Evolutionary conservation across 2,888 invertebrate species (phyloP).

Genomic region (Drosophila koepferae): DNA sequence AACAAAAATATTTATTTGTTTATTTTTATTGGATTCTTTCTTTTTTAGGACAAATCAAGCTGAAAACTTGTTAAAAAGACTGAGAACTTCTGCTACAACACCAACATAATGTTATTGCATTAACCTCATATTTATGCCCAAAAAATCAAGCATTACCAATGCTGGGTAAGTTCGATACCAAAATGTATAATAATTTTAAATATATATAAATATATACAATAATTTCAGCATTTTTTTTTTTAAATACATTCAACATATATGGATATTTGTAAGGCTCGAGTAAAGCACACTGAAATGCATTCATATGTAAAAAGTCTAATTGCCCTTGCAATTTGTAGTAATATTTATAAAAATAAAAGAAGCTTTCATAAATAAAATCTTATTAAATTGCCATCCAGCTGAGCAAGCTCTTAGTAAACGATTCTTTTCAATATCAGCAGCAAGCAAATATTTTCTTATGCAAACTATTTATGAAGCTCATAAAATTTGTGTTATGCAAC

Average conservation of each 20-base stretch:
- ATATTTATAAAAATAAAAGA: neutral
- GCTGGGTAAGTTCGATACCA: too few relatives aligned
- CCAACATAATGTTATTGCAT: too few relatives aligned
- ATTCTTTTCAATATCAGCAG: neutral
- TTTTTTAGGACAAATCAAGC: too few relatives aligned
- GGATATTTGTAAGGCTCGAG: neutral
- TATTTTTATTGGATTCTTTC: too few relatives aligned
- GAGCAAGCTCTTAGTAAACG: neutral
- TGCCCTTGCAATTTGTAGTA: neutral
- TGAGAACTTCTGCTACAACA: too few relatives aligned
- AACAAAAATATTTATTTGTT: too few relatives aligned
- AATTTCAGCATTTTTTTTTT: neutral
- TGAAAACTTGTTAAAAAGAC: too few relatives aligned
- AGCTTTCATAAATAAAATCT: neutral
- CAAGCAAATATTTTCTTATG: slow-evolving; percentile 6
- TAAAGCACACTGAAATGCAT: neutral
- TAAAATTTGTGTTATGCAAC: slow-evolving; percentile 15
- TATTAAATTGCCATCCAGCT: neutral
- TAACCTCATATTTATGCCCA: too few relatives aligned
- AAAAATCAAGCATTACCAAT: too few relatives aligned
- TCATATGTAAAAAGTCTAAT: neutral
- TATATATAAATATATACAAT: too few relatives aligned
- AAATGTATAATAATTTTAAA: too few relatives aligned
- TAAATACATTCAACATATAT: neutral
- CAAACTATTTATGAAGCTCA: slow-evolving; percentile 15